These are phyloP conservation scores for Pygocentrus nattereri DNA, from an alignment of 2,797 vertebrate species.

Conservation along the genomic window DNA sequence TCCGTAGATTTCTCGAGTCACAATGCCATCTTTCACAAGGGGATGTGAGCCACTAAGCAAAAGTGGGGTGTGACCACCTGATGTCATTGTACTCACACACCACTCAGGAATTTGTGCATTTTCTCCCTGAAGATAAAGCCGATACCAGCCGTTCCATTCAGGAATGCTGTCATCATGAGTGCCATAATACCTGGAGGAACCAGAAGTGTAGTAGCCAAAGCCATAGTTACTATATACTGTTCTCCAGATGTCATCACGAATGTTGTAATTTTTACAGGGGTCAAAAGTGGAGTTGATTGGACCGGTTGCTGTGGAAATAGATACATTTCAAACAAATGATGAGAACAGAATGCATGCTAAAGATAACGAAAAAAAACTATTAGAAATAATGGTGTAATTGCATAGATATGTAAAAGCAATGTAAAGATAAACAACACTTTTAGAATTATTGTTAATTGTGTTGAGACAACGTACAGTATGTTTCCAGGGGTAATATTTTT, in stretches of 20 bases:
- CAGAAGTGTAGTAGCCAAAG: not conserved
- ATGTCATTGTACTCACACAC: not conserved
- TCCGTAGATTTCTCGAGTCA: not conserved
- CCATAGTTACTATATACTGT: not conserved
- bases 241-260: not conserved
- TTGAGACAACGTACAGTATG: too few relatives aligned
- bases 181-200: not conserved
- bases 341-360: too few relatives aligned
- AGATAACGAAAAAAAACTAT: too few relatives aligned
- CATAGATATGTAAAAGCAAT: too few relatives aligned
- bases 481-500: too few relatives aligned
- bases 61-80: not conserved
- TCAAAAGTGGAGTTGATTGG: not conserved
- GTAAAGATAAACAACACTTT: too few relatives aligned
- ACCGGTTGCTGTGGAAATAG: not conserved
- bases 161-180: not conserved
- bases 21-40: not conserved
- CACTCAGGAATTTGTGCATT: not conserved
- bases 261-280: not conserved
- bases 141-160: not conserved
- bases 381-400: too few relatives aligned
- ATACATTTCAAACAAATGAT: too few relatives aligned
- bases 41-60: not conserved
- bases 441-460: too few relatives aligned
- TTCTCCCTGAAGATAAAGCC: not conserved